Evolutionary conservation across 1,140 invertebrate species (phyloP), one percentile per base, ranked within the genome.

Genomic region (Aphidius gifuensis): DNA sequence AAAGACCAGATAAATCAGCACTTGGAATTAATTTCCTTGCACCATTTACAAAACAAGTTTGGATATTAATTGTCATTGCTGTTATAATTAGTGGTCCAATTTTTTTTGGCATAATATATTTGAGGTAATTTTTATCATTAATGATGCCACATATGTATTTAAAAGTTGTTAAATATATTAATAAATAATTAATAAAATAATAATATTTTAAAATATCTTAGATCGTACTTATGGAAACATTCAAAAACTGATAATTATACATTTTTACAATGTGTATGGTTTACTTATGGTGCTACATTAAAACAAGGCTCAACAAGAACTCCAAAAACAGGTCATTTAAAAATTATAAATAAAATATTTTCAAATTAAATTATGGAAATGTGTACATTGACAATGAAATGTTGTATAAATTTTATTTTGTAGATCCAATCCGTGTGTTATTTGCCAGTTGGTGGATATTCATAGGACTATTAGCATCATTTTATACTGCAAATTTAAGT

Each of bases 401-500:
- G 16, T 16, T 16, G 16, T 16, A 16, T 16, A 16, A 16, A 16
- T 16, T 16, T 16, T 16, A 16, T 16, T 16, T 16, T 16, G 16
- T 16, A 16, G 16, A 16, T 16, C 16, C 16, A 16, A 16, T 16
- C 16, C 16, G 16, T 16, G 16, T 16, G 16, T 16, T 16, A 16
- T 16, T 16, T 16, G 91, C 92, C 21, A 92, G 91, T 0, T 95
- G 93, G 93, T 94, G 92, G 92, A 85, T 95, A 53, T 94, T 93
- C 74, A 91, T 93, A 57, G 90, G 91, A 46, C 86, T 94, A 58
- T 74, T 95, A 16, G 93, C 92, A 0, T 90, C 92, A n/a, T 95
- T 93, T 77, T 95, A 95, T 75, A 95, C 93, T 4, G 93, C 92
- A 3, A 94, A 95, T 78, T 82, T 95, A 60, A 95, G 92, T 1